Percentiles rank a stretch among this genome's conserved stretches.
Conservation (phyloP, 2,888 invertebrate genomes). For the Globia sparganii region DNA sequence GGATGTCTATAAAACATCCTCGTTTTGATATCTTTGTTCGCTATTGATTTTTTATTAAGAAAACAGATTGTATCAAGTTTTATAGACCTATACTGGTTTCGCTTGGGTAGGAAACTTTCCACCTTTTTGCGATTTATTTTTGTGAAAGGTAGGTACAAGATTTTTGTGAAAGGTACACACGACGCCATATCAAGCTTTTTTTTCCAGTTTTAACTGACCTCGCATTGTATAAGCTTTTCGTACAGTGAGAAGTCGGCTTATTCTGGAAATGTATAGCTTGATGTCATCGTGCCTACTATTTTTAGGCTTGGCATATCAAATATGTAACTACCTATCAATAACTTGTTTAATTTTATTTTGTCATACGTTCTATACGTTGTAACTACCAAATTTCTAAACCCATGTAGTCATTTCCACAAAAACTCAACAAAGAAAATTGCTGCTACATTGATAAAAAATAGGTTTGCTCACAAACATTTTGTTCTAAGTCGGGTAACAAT, state of each 20-base stretch:
- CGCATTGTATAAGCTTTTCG: too few relatives aligned
- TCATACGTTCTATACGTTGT: too few relatives aligned
- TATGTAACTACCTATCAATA: neutral
- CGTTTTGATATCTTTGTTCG: conserved; percentile 38
- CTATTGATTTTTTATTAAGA: conserved; percentile 39
- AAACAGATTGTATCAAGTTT: neutral
- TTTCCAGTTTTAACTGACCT: neutral
- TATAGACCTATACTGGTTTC: neutral
- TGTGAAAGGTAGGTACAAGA: neutral
- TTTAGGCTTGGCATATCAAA: too few relatives aligned
- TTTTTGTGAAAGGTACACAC: neutral
- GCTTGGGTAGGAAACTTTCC: too few relatives aligned
- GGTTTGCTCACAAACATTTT: conserved; percentile 38
- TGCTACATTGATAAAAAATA: conserved; percentile 32
- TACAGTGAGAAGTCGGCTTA: too few relatives aligned
- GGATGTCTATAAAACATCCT: conserved; percentile 31
- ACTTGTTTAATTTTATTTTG: neutral
- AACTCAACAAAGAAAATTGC: conserved; percentile 2
- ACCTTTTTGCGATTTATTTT: neutral
- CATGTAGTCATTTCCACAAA: conserved; percentile 7
- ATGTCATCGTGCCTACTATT: too few relatives aligned
- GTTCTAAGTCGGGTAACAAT: conserved; percentile 39
- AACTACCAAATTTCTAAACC: too few relatives aligned
- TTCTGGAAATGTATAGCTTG: too few relatives aligned
- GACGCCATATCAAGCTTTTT: neutral